phyloP scores from a whole-genome alignment of 2,888 invertebrate genomes.

The Drosophila affinis region DNA sequence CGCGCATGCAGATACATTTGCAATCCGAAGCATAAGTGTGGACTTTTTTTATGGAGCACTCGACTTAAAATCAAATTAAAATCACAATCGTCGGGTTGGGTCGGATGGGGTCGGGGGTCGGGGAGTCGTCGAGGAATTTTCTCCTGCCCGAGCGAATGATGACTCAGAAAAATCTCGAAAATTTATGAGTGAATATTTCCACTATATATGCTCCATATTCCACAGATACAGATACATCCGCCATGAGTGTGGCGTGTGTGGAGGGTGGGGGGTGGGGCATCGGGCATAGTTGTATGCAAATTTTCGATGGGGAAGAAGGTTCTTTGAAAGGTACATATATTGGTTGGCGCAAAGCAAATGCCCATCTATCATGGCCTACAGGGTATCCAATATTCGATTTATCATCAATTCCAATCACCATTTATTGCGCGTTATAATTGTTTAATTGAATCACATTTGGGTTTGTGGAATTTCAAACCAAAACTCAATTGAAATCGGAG shows the following conservation, averaged over 20 bases:
- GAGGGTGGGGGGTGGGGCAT: neutral
- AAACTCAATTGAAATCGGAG: conserved; percentile 34
- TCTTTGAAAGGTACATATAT: neutral
- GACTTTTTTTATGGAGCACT: conserved; percentile 46
- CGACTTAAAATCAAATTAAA: conserved; percentile 23
- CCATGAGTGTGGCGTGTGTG: neutral
- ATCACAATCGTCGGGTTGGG: neutral
- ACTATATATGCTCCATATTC: conserved; percentile 2
- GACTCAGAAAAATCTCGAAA: conserved; percentile 26
- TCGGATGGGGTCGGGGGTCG: no score
- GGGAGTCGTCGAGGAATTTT: neutral
- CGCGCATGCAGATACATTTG: conserved; percentile 5
- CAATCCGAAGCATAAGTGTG: conserved; percentile 40
- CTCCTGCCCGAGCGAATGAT: conserved; percentile 5
- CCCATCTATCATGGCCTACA: neutral
- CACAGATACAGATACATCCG: neutral
- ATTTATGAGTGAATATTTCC: conserved; percentile 12
- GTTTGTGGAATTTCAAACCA: conserved; percentile 26
- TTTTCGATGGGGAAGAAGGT: conserved; percentile 16
- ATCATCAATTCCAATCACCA: neutral
- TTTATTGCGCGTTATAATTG: conserved; percentile 55
- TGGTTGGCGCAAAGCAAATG: neutral
- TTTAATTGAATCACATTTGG: conserved; percentile 57
- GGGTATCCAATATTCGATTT: neutral
- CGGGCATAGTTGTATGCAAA: conserved; percentile 55